These are phyloP conservation scores for Macquaria australasica DNA, from an alignment of 2,113 vertebrate genomes.

Conservation along the genomic window DNA sequence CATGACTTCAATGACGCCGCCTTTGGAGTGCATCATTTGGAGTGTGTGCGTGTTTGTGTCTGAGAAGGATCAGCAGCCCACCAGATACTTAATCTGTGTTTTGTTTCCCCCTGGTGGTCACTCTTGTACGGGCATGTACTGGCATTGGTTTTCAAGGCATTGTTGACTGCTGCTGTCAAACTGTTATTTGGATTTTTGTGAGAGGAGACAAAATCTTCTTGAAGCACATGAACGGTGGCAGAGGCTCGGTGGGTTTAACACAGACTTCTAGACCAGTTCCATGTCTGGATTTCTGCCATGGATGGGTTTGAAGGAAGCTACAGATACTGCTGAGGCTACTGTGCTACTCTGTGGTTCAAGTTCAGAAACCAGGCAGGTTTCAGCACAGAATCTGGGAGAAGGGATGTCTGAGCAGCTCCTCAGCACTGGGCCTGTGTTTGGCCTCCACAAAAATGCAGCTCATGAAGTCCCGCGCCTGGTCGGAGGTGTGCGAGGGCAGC, in stretches of 20 bases:
- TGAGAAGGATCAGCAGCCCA: neutral
- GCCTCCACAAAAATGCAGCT: conserved; percentile 96
- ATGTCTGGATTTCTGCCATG: neutral
- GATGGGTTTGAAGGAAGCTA: conserved; percentile 18
- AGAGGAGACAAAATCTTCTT: neutral
- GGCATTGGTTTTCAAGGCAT: conserved; percentile 26
- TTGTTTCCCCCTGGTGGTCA: conserved; percentile 67
- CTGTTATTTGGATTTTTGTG: neutral
- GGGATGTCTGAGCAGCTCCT: conserved; percentile 95
- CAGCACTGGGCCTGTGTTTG: conserved; percentile 93
- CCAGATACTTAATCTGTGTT: conserved; percentile 30
- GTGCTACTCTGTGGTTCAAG: conserved; percentile 12
- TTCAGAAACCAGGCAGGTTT: conserved; percentile 64
- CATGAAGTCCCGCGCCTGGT: conserved; percentile 93
- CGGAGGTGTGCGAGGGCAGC: conserved; percentile 92
- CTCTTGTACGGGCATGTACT: conserved; percentile 13
- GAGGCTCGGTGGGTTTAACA: conserved; percentile 11
- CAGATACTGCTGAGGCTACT: conserved; percentile 18
- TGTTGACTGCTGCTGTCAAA: conserved; percentile 3
- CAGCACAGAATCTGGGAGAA: conserved; percentile 95
- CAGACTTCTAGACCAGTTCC: neutral
- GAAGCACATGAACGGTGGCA: neutral
- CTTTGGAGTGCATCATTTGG: conserved; percentile 18
- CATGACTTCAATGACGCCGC: conserved; percentile 13
- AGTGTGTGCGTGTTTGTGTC: conserved; percentile 11